phyloP scores from a whole-genome alignment of 2,797 vertebrate species.

The Sebastolobus alascanus region DNA sequence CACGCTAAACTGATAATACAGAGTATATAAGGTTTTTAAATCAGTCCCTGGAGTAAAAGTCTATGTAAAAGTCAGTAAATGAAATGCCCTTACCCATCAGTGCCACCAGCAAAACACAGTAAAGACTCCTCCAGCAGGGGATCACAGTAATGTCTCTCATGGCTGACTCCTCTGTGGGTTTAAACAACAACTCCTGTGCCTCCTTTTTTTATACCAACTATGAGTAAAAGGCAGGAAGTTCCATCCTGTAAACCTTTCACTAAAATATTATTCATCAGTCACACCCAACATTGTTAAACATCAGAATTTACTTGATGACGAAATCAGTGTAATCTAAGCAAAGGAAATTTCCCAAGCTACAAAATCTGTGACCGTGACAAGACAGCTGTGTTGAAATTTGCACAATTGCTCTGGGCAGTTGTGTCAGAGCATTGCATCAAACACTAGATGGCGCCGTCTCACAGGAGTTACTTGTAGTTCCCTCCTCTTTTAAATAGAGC shows the following conservation, averaged over 20 bases:
- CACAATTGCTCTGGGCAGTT: not conserved
- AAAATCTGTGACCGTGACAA: not conserved
- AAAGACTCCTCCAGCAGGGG: constrained; percentile 1
- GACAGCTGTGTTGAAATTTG: not conserved
- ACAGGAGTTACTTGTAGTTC: not conserved
- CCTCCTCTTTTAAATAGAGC: not conserved
- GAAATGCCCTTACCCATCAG: constrained; percentile 30
- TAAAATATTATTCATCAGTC: not conserved
- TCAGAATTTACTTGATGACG: constrained; percentile 2
- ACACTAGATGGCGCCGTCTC: constrained; percentile 29
- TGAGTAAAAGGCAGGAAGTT: not conserved
- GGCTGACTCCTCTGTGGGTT: not conserved
- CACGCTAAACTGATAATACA: not conserved
- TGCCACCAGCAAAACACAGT: constrained; percentile 28
- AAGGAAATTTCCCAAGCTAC: not conserved
- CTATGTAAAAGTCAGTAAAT: not conserved
- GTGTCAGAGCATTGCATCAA: not conserved
- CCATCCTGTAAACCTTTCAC: not conserved
- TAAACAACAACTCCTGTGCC: not conserved
- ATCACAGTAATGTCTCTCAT: not conserved
- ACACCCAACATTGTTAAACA: not conserved
- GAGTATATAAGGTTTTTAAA: not conserved
- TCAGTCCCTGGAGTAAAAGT: not conserved
- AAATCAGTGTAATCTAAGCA: not conserved
- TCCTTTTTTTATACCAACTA: not conserved